Percentiles rank a stretch among this genome's conserved stretches.
Evolutionary conservation across 2,888 invertebrate species (phyloP).

Genomic region (Stomorhina lunata): DNA sequence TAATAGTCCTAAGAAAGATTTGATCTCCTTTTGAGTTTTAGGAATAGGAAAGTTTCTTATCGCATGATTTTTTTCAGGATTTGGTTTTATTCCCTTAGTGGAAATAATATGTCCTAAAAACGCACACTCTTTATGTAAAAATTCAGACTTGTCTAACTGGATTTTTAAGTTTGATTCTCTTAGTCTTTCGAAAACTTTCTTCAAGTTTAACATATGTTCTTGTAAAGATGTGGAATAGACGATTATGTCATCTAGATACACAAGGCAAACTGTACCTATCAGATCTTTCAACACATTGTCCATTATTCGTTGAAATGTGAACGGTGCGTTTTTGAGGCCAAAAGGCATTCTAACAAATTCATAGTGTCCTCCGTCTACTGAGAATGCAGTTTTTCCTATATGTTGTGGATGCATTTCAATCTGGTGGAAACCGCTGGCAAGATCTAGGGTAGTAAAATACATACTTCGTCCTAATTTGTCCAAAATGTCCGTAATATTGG

Average conservation of each 20-base stretch:
- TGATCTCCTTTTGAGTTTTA: slow-evolving; percentile 18
- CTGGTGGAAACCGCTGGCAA: slow-evolving; percentile 43
- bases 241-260: too few species aligned
- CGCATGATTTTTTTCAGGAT: slow-evolving; percentile 33
- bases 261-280: slow-evolving; percentile 19
- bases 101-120: slow-evolving; percentile 39
- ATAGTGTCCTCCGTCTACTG: slow-evolving; percentile 32
- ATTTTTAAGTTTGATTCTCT: slow-evolving; percentile 23
- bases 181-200: slow-evolving; percentile 16
- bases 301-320: slow-evolving; percentile 35
- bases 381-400: slow-evolving; percentile 39
- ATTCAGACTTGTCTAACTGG: slow-evolving; percentile 29
- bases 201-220: neutral
- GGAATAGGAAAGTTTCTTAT: slow-evolving; percentile 41
- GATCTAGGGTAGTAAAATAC: slow-evolving; percentile 40
- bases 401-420: slow-evolving; percentile 37
- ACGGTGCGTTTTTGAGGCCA: slow-evolving; percentile 24
- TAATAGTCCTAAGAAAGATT: slow-evolving; percentile 25
- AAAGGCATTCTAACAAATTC: slow-evolving; percentile 41
- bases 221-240: too few species aligned
- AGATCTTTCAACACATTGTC: slow-evolving; percentile 17
- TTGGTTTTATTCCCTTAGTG: slow-evolving; percentile 12
- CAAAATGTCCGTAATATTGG: slow-evolving; percentile 43
- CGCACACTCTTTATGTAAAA: slow-evolving; percentile 4
- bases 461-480: slow-evolving; percentile 27